phyloP scores from a whole-genome alignment of 2,113 vertebrate genomes.

The Arvicanthis niloticus region DNA sequence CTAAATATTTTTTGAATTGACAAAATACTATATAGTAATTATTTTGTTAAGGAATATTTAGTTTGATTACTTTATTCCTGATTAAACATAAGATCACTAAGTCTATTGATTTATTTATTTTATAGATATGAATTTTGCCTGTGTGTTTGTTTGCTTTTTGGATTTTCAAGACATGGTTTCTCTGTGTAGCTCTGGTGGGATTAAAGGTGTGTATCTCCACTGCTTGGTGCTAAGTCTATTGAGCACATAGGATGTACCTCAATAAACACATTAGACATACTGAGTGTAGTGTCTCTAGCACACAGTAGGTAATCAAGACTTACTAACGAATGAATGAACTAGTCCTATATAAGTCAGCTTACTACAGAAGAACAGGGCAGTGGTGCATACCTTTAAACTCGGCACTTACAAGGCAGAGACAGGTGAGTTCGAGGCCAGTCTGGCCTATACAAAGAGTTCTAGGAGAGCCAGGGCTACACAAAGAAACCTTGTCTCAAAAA shows the following conservation, averaged over 20 bases:
- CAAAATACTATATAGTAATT: not conserved
- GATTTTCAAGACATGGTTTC: not conserved
- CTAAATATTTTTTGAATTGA: not conserved
- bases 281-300: not conserved
- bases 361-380: not conserved
- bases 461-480: not conserved
- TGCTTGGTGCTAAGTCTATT: not conserved
- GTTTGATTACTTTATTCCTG: not conserved
- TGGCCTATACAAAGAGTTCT: too few species aligned
- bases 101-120: not conserved
- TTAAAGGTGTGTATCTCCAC: not conserved
- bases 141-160: not conserved
- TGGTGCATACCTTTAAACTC: not conserved
- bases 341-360: not conserved
- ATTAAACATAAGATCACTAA: not conserved
- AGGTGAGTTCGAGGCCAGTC: too few species aligned
- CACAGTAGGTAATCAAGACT: not conserved
- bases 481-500: not conserved
- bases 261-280: not conserved
- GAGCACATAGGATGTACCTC: not conserved
- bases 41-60: not conserved
- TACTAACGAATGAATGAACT: not conserved
- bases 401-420: not conserved
- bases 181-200: not conserved
- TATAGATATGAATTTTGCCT: not conserved